Conservation (phyloP, 2,797 vertebrate species). For the Garrulus glandarius region DNA sequence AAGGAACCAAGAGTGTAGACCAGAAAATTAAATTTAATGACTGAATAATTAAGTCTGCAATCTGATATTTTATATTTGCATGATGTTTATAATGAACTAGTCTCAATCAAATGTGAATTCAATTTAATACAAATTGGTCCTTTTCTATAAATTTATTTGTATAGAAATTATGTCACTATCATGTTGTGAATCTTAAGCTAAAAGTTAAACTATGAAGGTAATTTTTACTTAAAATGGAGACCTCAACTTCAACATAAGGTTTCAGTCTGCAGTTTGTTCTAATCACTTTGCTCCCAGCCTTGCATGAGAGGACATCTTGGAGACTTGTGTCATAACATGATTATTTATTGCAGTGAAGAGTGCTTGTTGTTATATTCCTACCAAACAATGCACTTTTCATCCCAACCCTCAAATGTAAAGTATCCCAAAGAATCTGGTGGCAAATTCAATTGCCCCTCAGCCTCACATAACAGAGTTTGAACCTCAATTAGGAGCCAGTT, state of each 20-base stretch:
- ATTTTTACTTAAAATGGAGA: neutral
- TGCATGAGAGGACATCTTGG: neutral
- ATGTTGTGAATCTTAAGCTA: neutral
- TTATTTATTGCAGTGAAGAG: neutral
- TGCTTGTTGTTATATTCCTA: neutral
- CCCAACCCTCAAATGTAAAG: neutral
- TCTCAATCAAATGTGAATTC: neutral
- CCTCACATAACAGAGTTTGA: neutral
- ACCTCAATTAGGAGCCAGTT: neutral
- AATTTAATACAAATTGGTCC: neutral
- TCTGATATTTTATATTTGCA: neutral
- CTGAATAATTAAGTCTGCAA: neutral
- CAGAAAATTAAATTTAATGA: neutral
- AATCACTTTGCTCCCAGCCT: neutral
- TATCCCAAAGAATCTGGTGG: neutral
- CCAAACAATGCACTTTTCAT: neutral
- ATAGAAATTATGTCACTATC: neutral
- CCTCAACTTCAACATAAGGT: neutral
- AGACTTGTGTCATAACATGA: neutral
- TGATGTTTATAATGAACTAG: neutral
- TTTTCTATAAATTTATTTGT: neutral
- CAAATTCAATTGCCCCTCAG: neutral
- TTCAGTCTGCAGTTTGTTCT: neutral
- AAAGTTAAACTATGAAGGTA: neutral
- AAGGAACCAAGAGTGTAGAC: neutral